Conservation (phyloP, 1,140 invertebrate genomes). For the Drosophila parabipectinata region DNA sequence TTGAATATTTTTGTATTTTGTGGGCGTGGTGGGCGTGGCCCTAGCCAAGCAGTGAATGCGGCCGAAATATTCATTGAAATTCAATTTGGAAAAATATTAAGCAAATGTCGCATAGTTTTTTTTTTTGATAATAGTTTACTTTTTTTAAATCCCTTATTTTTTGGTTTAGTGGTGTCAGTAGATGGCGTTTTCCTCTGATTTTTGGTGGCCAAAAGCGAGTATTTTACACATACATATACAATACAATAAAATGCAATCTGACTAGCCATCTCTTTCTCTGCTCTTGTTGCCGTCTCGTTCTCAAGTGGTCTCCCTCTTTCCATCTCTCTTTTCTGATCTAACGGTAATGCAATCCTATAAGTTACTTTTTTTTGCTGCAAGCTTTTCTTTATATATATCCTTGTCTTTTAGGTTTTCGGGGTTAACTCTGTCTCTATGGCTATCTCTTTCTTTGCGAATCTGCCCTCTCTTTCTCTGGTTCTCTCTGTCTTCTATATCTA, state of each 20-base stretch:
- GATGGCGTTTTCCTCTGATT: conserved; percentile 15
- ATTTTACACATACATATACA: conserved; percentile 45
- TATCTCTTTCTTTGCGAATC: conserved; percentile 8
- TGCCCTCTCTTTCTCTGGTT: conserved; percentile 19
- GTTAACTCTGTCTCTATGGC: conserved; percentile 7
- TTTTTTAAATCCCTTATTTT: not conserved
- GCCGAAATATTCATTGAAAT: conserved; percentile 30
- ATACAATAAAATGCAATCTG: conserved; percentile 37
- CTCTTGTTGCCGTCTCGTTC: conserved; percentile 16
- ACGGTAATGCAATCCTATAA: conserved; percentile 15
- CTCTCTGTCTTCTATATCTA: conserved; percentile 48
- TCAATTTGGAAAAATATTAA: not conserved
- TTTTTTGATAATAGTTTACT: conserved; percentile 30
- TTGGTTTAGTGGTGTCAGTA: conserved; percentile 16
- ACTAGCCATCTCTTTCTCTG: conserved; percentile 2
- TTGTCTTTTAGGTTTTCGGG: not conserved
- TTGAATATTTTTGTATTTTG: conserved; percentile 12
- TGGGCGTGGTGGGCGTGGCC: conserved; percentile 58
- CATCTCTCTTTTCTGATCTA: not conserved
- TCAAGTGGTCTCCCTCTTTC: conserved; percentile 15
- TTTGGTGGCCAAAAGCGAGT: conserved; percentile 33
- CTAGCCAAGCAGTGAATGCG: conserved; percentile 49
- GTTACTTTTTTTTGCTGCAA: conserved; percentile 7
- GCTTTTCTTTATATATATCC: conserved; percentile 2
- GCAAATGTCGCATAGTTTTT: not conserved